Percentiles rank a stretch among this genome's conserved stretches.
Conservation (phyloP, 2,797 vertebrate genomes). For the Dallia pectoralis region DNA sequence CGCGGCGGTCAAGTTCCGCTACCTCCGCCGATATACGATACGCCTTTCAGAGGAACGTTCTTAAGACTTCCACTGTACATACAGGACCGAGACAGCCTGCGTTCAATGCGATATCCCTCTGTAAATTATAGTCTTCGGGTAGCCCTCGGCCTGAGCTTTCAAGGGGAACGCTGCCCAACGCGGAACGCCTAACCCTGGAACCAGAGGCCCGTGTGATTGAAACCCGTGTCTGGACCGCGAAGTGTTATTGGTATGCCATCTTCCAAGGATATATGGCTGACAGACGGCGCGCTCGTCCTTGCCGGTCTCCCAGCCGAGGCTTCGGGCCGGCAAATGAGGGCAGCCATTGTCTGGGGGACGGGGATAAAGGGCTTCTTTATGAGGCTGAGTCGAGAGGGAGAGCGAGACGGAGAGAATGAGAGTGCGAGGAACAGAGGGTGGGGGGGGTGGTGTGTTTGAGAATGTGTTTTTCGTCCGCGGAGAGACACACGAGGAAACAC, state of each 20-base stretch:
- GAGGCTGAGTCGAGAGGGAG: conserved; percentile 16
- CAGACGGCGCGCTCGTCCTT: conserved; percentile 46
- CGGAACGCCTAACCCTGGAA: conserved; percentile 36
- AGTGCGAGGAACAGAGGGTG: conserved; percentile 2
- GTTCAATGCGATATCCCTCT: conserved; percentile 10
- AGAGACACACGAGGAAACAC: conserved; percentile 49
- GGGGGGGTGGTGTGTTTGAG: neutral
- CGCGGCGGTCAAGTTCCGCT: neutral
- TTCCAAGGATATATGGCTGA: conserved; percentile 50
- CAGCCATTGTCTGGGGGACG: conserved; percentile 48
- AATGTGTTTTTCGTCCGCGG: conserved; percentile 20
- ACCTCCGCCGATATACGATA: conserved; percentile 11
- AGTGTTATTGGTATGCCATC: conserved; percentile 45
- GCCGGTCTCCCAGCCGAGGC: conserved; percentile 35
- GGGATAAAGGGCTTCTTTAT: conserved; percentile 48
- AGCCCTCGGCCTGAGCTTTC: conserved; percentile 39
- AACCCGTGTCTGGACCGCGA: conserved; percentile 52
- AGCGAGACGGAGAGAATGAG: conserved; percentile 5
- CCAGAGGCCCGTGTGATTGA: conserved; percentile 43
- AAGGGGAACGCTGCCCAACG: conserved; percentile 52
- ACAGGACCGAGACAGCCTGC: conserved; percentile 20
- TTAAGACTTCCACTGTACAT: conserved; percentile 9
- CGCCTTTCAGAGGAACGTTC: conserved; percentile 22
- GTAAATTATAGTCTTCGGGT: conserved; percentile 53
- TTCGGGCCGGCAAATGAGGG: conserved; percentile 34